These are phyloP conservation scores for Argyresthia goedartella DNA, from an alignment of 2,888 invertebrate species.

Conservation along the genomic window DNA sequence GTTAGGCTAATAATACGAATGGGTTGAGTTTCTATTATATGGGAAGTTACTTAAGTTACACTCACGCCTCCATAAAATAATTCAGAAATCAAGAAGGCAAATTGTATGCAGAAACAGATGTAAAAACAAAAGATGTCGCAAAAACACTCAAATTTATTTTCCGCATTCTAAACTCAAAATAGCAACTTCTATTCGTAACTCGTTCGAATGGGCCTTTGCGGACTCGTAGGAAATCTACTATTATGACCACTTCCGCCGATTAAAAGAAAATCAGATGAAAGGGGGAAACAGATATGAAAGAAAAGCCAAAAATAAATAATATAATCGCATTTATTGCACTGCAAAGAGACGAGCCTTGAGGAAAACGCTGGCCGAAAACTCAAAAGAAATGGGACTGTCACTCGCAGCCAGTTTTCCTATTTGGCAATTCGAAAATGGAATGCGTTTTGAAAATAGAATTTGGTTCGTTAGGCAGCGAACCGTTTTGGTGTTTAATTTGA, in stretches of 20 bases:
- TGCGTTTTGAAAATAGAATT: conserved; percentile 7
- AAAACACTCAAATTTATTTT: not conserved
- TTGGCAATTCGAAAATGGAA: conserved; percentile 9
- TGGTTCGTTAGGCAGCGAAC: conserved; percentile 7
- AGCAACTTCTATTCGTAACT: too few species aligned
- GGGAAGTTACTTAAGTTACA: not conserved
- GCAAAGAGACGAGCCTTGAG: not conserved
- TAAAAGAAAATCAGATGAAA: not conserved
- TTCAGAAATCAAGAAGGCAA: too few species aligned
- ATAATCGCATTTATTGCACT: not conserved
- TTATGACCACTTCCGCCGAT: not conserved
- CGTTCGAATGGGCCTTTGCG: too few species aligned
- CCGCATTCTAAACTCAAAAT: too few species aligned
- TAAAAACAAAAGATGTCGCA: not conserved
- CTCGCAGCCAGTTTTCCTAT: conserved; percentile 5
- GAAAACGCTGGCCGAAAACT: not conserved
- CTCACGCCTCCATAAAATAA: not conserved
- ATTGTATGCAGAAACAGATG: not conserved
- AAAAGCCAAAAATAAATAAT: not conserved
- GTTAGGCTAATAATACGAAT: not conserved
- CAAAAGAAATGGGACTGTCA: not conserved
- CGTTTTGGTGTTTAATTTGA: conserved; percentile 6
- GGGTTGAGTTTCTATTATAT: not conserved
- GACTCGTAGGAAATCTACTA: too few species aligned
- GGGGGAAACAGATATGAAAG: not conserved